These are phyloP conservation scores for Lottia gigantea DNA, from an alignment of 2,888 invertebrate species.

Conservation along the genomic window DNA sequence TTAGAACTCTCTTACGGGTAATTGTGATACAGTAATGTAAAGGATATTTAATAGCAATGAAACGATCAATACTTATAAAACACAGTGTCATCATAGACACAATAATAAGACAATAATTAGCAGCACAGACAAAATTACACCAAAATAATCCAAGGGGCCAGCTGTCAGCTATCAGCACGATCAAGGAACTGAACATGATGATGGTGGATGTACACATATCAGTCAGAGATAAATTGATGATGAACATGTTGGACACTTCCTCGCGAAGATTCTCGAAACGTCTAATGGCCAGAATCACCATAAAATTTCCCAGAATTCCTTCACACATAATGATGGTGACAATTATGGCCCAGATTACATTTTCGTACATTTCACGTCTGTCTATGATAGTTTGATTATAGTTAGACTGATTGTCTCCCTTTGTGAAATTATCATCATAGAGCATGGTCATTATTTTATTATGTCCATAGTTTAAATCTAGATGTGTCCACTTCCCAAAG, in stretches of 20 bases:
- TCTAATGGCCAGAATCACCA: conserved; percentile 52
- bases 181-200: conserved; percentile 55
- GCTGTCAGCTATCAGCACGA: conserved; percentile 41
- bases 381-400: background rate
- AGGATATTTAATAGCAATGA: conserved; percentile 57
- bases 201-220: conserved; percentile 51
- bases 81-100: conserved; percentile 66
- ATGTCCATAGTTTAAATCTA: no score
- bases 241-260: conserved; percentile 55
- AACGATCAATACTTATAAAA: conserved; percentile 64
- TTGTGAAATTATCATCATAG: no score
- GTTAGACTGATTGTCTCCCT: background rate
- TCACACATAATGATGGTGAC: conserved; percentile 44
- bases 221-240: conserved; percentile 59
- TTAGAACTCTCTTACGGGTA: conserved; percentile 29
- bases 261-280: conserved; percentile 37
- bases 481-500: no score
- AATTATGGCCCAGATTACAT: conserved; percentile 32
- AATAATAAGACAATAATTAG: conserved; percentile 66
- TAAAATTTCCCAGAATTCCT: conserved; percentile 49
- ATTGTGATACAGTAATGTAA: conserved; percentile 49
- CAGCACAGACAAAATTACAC: conserved; percentile 58
- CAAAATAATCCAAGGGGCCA: conserved; percentile 31
- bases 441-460: no score
- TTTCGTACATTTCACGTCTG: conserved; percentile 23